A percentile compares a stretch with the other conserved stretches of the same genome.
phyloP scores from a whole-genome alignment of 1,140 invertebrate genomes.

The Drosophila gunungcola region DNA sequence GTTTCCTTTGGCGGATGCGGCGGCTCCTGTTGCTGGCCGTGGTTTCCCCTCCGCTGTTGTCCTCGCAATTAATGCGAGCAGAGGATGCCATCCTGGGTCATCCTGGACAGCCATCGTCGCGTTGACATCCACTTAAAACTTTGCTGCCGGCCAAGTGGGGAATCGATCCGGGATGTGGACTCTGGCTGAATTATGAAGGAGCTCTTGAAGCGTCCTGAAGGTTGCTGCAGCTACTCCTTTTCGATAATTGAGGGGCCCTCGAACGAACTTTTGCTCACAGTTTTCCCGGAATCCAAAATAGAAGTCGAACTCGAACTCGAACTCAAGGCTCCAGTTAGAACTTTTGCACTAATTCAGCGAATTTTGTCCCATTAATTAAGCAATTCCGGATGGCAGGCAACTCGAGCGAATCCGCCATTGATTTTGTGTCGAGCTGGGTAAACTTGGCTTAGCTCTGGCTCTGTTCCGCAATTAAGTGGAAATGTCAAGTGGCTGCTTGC shows the following conservation, averaged over 20 bases:
- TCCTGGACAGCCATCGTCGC: conserved; percentile 7
- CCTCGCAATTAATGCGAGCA: conserved; percentile 39
- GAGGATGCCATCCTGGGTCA: not conserved
- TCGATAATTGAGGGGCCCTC: conserved; percentile 11
- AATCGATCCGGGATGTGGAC: conserved; percentile 25
- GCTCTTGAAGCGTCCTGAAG: not conserved
- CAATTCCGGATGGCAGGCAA: conserved; percentile 32
- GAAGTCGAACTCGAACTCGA: not conserved
- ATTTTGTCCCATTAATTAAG: conserved; percentile 47
- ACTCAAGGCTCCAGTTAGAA: conserved; percentile 17
- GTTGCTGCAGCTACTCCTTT: conserved; percentile 2
- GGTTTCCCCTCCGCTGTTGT: conserved; percentile 9
- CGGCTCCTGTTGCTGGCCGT: conserved; percentile 9
- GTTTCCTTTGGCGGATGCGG: conserved; percentile 26
- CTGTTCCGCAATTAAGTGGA: conserved; percentile 44
- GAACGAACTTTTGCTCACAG: not conserved
- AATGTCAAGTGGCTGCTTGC: conserved; percentile 55
- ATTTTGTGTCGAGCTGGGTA: conserved; percentile 39
- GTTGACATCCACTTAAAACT: conserved; percentile 47
- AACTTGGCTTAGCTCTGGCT: conserved; percentile 20
- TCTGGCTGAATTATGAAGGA: conserved; percentile 20
- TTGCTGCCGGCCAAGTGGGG: conserved; percentile 11
- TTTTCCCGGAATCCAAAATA: not conserved
- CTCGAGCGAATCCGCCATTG: conserved; percentile 30
- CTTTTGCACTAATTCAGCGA: conserved; percentile 48